Evolutionary conservation across 2,113 vertebrate genomes (phyloP), one percentile per base, ranked within the genome.

Genomic region (Nannospalax galili): DNA sequence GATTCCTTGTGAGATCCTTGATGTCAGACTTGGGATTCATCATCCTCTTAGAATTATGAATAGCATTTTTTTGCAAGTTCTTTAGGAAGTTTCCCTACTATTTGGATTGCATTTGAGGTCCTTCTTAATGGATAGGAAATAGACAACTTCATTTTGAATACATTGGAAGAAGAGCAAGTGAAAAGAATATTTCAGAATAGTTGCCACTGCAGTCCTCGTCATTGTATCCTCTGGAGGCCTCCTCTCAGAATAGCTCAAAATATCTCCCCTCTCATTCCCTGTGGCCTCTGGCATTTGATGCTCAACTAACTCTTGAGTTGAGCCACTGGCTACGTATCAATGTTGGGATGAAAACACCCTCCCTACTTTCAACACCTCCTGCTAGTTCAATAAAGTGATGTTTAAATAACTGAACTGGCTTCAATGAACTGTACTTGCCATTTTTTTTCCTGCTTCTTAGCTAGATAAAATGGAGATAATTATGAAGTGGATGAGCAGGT

Each of bases 401-500:
- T 98, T 98, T 98, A 98, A 98, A 98, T 98, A 98, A 98, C 98
- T 97, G 97, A 98, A 97, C 98, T 98, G 98, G 98, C 97, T 98
- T 98, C 98, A 97, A 30, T 98, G 98, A 98, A 98, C 98, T 97
- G 97, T 98, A 98, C 98, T 98, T 98, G 97, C 98, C 98, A 98
- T 98, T 98, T 98, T 98, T 98, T 98, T 98, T 97, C 88, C 96
- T 98, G 93, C 97, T 98, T 98, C 98, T 98, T 98, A 98, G 97
- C 96, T 92, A 98, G 98, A 98, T 98, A 98, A 98, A 99, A 98
- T 98, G 96, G 98, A 98, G 98, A 98, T 98, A 98, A 99, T 99
- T 99, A 98, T 97, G 98, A 98, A 99, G 98, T 98, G 98, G 98
- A 98, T 98, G 98, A 98, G 98, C 98, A 98, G 98, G 98, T 99